Base-by-base conservation (phyloP, 2,888 invertebrate species). In the Ariolimax columbianus region DNA sequence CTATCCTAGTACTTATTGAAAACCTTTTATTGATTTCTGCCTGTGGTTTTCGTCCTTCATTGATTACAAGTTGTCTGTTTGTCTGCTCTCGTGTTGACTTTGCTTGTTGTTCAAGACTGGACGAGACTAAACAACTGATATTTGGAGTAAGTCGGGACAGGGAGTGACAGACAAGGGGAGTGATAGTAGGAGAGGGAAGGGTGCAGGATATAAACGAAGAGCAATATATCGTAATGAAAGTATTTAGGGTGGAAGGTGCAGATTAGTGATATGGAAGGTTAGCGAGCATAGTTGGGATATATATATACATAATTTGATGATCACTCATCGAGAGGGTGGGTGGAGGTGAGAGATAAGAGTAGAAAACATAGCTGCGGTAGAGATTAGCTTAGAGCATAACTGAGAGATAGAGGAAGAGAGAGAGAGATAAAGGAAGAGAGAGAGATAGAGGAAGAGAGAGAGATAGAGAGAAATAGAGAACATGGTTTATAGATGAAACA, bases 61-160 rank as follows among this genome's bases (percentile, higher is more conserved):
- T 36, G 33, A 36, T 36, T 19, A 36, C 36, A 68, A 36, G 33
- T 68, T 68, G 68, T 3, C 17, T 68, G 30, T 68, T 11, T 30
- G 2, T 36, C 33, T 68, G 55, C 68, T 14, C n/a, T 19, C 9
- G 1, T 68, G 68, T 68, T 68, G 68, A 68, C 36, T 36, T 33
- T 19, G 36, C 36, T 33, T 14, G 7, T 68, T 30, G 19, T n/a
- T 68, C 14, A 17, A 36, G 68, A 30, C 14, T 68, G 68, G 36
- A 30, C 2, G 68, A 26, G 59, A n/a, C 59, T 63, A 36, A 36
- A 68, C 36, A 33, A 36, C 14, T 68, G 68, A 19, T 33, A 33
- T 68, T 36, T 36, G 72, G 83, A 77, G 83, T 75, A 77, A 83
- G 77, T 66, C 73, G n/a, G n/a, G n/a, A 77, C 30, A 36, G 55